Evolutionary conservation across 1,140 invertebrate genomes (phyloP), one percentile per base, ranked within the genome.

Genomic region (Orussus abietinus): DNA sequence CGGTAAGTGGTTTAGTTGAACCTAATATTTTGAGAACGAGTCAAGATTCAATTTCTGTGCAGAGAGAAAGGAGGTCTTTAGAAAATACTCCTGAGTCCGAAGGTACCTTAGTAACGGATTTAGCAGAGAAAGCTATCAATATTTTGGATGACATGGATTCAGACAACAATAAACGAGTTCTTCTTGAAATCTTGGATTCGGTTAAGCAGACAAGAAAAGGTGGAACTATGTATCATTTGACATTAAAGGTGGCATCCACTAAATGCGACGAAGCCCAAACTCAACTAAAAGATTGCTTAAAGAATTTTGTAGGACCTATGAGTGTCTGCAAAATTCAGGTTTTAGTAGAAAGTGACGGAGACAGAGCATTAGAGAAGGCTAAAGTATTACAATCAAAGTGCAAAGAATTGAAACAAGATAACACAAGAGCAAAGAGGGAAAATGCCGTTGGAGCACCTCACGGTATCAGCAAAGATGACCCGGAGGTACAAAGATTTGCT

Each of bases 141-240:
- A 49, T 62, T 18, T 38, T 76, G 10, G 75, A 77, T 41, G 48
- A 56, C 5, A 49, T 60, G 38, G 66, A 73, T 31, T 62, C 65
- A 19, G 69, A 69, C 37, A 57, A 72, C 37, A 69, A 62, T 18
- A 74, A 66, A 39, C 45, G 66, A 43, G 46, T 67, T 3, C 43
- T 73, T 4, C 38, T 72, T 3, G 59, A 72, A 15, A 53, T 76
- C 14, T 5, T 65, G 3, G 51, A 66, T 20, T 59, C 56, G n/a
- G 60, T 54, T 38, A 59, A 63, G 47, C 57, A 69, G 47, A 37
- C 32, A 12, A 29, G 30, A 0, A 22, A 45, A 9, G 45, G 55
- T 31, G 51, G 62, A 62, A 44, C 22, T 14, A 12, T 45, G 5
- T 45, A 47, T 32, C 13, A 45, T 7, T 37, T 49, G 0, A 45